Evolutionary conservation across 2,113 vertebrate species (phyloP), one percentile per base, ranked within the genome.

Genomic region (Anolis sagrei): DNA sequence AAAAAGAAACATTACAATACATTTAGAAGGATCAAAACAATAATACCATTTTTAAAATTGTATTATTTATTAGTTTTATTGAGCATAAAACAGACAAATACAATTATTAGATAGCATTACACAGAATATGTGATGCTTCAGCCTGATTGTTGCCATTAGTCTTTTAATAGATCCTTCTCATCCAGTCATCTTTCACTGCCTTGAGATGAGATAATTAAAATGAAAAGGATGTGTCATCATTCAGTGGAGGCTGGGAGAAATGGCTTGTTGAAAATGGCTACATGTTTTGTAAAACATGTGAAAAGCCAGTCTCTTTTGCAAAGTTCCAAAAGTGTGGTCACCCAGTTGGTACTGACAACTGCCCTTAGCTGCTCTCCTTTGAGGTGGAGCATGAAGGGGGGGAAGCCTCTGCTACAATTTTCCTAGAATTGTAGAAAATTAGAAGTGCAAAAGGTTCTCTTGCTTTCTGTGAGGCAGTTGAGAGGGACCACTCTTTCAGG

Each of bases 121-220:
- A 74, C 36, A 74, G 19, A 74, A 44, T 36, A 74, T 44, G 44
- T 7, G 3, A 27, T 75, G 36, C 44, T 75, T 75, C 39, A 14
- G 9, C 29, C 44, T 48, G 25, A 75, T 75, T 21, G 13, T 23
- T 62, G 13, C 48, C 39, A 48, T 44, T 39, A 75, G 1, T 48
- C 36, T 48, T 7, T 9, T 25, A 25, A 29, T 29, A 48, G 39
- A 13, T 29, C 39, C 48, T 75, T 75, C 25, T 48, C 23, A 44
- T 74, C 44, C 39, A 21, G 2, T 73, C 68, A 80, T 89, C 72
- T 87, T 77, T 64, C 87, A 27, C 0, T 79, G 87, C 89, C 72
- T 72, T 49, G 39, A 44, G 85, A 91, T 88, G 84, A 92, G 89
- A 79, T 61, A 80, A 91, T 8, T 92, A 88, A 82, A 91, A 58